Base-by-base conservation (phyloP, 2,113 vertebrate species). In the Trogon melanurus region DNA sequence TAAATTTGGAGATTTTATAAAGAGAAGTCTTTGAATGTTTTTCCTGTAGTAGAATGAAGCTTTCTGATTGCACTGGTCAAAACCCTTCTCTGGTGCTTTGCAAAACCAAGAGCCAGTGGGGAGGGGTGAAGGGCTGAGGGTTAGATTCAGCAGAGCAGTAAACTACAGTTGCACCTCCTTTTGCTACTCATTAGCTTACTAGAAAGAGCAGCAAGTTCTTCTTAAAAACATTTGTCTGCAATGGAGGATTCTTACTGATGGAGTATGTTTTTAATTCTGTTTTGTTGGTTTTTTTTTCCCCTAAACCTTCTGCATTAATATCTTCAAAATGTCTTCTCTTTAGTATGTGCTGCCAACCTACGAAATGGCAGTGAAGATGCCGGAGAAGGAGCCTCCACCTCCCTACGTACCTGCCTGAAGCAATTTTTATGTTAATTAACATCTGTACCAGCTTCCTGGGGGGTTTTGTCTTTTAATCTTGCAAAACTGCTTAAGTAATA, bases 361-460 rank as follows among this genome's bases (percentile, higher is more conserved):
- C 26, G 99, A 99, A 97, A 99, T 99, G 99, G 99, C 99, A 7
- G 98, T 99, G 98, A 99, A 99, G 98, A 99, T 99, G 99, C 99
- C 98, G 3, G 98, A 98, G 67, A 98, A 99, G 89, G 99, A 99
- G 62, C 99, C 99, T 2, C 99, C 99, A 16, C 99, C 99, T 86
- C 99, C 99, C 67, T 98, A 98, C 95, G 94, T 98, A 91, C 97
- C 98, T 93, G 98, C 97, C 95, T 98, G 97, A 98, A 95, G 97
- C 93, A 80, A n/a, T 48, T 86, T 71, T 74, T 84, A 71, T 82
- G 90, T 95, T 96, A 89, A 48, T 96, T 93, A 97, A 97, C 80
- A 90, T 88, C 92, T 93, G 88, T 93, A 96, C 97, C 97, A 97
- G 97, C 97, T 97, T 98, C 93, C 78, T 91, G 89, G 64, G 38